Evolutionary conservation across 2,113 vertebrate genomes (phyloP).

Genomic region (Rana temporaria): DNA sequence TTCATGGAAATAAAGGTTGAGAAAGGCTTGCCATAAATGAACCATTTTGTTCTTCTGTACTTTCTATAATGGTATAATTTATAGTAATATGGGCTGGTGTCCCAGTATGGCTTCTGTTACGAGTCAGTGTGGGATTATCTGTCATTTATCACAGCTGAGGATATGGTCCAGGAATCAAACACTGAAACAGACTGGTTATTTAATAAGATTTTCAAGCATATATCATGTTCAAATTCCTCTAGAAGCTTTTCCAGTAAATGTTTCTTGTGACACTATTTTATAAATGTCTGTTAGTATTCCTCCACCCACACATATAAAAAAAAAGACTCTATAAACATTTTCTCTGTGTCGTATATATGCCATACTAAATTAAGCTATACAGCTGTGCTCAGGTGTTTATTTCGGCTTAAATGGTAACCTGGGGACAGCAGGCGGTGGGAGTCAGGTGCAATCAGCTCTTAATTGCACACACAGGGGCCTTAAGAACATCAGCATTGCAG

Average conservation of each 20-base stretch:
- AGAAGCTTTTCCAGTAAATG: neutral
- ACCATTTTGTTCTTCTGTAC: too few relatives aligned
- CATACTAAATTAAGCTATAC: constrained; percentile 45
- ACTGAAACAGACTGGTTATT: neutral
- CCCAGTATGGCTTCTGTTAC: too few relatives aligned
- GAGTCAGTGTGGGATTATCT: too few relatives aligned
- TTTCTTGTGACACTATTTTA: neutral
- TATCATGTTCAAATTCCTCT: neutral
- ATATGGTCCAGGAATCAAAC: too few relatives aligned
- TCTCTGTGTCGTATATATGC: constrained; percentile 27
- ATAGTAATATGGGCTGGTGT: too few relatives aligned
- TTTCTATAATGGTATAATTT: too few relatives aligned
- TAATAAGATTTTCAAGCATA: neutral
- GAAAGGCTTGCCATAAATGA: too few relatives aligned
- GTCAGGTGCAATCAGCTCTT: constrained; percentile 43
- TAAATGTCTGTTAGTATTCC: constrained; percentile 14
- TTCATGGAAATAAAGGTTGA: too few relatives aligned
- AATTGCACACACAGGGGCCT: constrained; percentile 50
- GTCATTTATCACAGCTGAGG: too few relatives aligned
- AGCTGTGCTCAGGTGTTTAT: constrained; percentile 52
- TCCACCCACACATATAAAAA: constrained; percentile 8
- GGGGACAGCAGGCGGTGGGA: constrained; percentile 36
- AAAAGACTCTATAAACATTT: constrained; percentile 29
- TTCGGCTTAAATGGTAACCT: constrained; percentile 48
- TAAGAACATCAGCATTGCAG: constrained; percentile 39